Evolutionary conservation across 2,797 vertebrate species (phyloP), one percentile per base, ranked within the genome.

Genomic region (Hafferia zeledoni): DNA sequence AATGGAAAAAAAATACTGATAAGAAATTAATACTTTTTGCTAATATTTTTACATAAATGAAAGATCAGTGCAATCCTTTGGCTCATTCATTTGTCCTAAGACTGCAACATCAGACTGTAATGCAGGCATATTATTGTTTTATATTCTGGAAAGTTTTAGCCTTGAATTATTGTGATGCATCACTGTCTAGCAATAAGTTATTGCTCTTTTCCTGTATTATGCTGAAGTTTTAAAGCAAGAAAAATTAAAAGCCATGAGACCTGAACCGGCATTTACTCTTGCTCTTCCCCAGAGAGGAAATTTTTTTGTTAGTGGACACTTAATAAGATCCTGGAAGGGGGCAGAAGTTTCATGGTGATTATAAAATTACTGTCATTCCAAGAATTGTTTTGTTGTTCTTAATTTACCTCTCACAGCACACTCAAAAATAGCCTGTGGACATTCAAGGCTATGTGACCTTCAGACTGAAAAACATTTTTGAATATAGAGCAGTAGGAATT

Each of bases 241-340:
- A 94, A 91, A 60, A 76, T 64, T 69, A 81, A 93, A 67, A 86
- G 13, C 13, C 59, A 68, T 47, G 74, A 95, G 91, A 91, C 17
- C 1, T 43, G 59, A 93, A 87, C 11, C 67, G 30, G 63, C 33
- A 74, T 81, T 82, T 50, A 49, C 35, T 87, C 39, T 83, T 86
- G 37, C 5, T 85, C 65, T 94, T 79, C 47, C 52, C 46, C 46
- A 92, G n/a, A 95, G 49, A 59, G 61, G 5, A 0, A 37, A 55
- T 44, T 49, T 39, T 53, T 6, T 52, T 30, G 27, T 28, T 50
- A 17, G 33, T 35, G 33, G 24, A 33, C 28, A 49, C 3, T 33
- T 81, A 16, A 52, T 56, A 71, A 76, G 8, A 61, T 44, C 61
- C 24, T 53, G 46, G 18, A 39, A 61, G 7, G 7, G 24, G 6